These are phyloP conservation scores for Lateolabrax maculatus DNA, from an alignment of 2,797 vertebrate genomes.

Conservation along the genomic window DNA sequence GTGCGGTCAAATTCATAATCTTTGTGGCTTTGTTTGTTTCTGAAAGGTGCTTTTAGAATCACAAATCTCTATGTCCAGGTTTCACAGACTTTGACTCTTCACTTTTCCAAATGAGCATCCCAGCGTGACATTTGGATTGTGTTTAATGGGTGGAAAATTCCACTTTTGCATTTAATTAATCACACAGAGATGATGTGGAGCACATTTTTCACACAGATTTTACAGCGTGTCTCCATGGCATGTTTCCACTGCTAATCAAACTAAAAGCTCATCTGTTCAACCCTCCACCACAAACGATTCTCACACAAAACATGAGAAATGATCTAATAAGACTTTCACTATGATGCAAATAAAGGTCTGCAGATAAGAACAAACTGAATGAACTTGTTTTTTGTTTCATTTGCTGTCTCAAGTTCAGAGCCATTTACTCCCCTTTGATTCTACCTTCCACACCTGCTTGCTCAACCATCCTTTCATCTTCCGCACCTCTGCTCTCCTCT, in stretches of 20 bases:
- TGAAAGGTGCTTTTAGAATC: slow-evolving; percentile 33
- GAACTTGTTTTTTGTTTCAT: slow-evolving; percentile 29
- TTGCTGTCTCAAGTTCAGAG: slow-evolving; percentile 44
- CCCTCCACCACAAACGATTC: slow-evolving; percentile 55
- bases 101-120: slow-evolving; percentile 48
- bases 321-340: slow-evolving; percentile 10
- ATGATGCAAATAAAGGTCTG: slow-evolving; percentile 20
- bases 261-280: slow-evolving; percentile 68
- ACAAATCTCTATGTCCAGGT: slow-evolving; percentile 24
- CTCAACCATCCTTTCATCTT: slow-evolving; percentile 72
- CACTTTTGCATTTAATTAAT: slow-evolving; percentile 69
- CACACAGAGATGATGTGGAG: slow-evolving; percentile 77
- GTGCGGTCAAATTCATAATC: slow-evolving; percentile 44
- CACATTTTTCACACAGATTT: slow-evolving; percentile 66
- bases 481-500: slow-evolving; percentile 62
- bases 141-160: slow-evolving; percentile 71
- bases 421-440: slow-evolving; percentile 61
- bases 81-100: slow-evolving; percentile 42
- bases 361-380: slow-evolving; percentile 24
- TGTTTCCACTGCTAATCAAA: slow-evolving; percentile 67
- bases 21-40: slow-evolving; percentile 19
- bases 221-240: slow-evolving; percentile 63
- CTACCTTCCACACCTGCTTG: slow-evolving; percentile 66
- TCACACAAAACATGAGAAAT: slow-evolving; percentile 27
- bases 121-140: slow-evolving; percentile 64